Conservation (phyloP, 1,140 invertebrate species). For the Coptotermes formosanus region DNA sequence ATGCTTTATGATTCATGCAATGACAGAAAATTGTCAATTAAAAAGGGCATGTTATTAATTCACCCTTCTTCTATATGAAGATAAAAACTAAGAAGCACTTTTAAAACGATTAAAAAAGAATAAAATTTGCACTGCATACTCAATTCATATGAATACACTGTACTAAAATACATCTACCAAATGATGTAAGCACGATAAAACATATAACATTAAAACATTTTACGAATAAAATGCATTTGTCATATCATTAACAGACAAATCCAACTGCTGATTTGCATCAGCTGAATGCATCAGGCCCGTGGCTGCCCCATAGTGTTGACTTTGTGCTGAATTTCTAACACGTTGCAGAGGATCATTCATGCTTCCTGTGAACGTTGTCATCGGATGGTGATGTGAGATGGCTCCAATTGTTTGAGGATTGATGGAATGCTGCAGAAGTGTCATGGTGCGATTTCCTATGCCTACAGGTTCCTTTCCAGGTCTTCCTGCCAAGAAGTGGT, state of each 20-base stretch:
- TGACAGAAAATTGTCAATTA: background rate
- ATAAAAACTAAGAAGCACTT: slow-evolving; percentile 14
- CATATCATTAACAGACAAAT: slow-evolving; percentile 30
- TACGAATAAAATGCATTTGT: slow-evolving; percentile 29
- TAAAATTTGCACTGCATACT: background rate
- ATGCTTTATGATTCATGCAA: background rate
- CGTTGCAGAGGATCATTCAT: slow-evolving; percentile 24
- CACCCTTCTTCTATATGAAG: background rate
- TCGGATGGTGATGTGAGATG: slow-evolving; percentile 27
- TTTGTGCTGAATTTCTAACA: background rate
- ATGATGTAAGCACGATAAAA: background rate
- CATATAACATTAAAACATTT: slow-evolving; percentile 11
- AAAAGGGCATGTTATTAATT: background rate
- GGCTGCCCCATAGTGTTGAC: slow-evolving; percentile 20
- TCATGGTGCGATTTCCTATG: slow-evolving; percentile 3
- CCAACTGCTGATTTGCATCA: slow-evolving; percentile 20
- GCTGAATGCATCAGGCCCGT: slow-evolving; percentile 10
- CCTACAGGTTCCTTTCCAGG: slow-evolving; percentile 20
- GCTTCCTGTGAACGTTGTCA: slow-evolving; percentile 18
- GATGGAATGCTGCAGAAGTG: slow-evolving; percentile 20
- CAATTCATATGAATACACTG: background rate
- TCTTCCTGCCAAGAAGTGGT: slow-evolving; percentile 21
- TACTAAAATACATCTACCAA: slow-evolving; percentile 9
- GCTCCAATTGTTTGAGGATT: slow-evolving; percentile 20
- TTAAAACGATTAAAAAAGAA: background rate